A percentile compares a stretch with the other conserved stretches of the same genome.
Evolutionary conservation across 2,113 vertebrate species (phyloP).

Genomic region (Thryonomys swinderianus): DNA sequence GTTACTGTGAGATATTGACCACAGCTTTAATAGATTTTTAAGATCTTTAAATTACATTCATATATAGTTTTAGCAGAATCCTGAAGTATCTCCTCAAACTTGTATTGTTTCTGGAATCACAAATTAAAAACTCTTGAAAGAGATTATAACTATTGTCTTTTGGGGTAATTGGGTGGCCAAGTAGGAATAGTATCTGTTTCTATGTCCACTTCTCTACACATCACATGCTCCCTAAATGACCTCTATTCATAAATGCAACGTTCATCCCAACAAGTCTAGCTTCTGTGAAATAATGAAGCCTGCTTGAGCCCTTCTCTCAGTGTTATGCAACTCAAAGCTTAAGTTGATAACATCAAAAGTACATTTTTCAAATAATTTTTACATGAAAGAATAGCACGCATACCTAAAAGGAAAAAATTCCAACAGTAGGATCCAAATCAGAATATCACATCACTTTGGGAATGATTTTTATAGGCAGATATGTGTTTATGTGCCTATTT

Average conservation of each 20-base stretch:
- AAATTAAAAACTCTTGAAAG: not conserved
- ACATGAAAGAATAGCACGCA: not conserved
- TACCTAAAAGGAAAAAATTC: not conserved
- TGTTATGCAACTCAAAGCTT: not conserved
- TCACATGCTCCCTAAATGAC: not conserved
- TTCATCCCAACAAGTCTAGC: not conserved
- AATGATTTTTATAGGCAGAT: not conserved
- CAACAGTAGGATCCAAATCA: constrained; percentile 22
- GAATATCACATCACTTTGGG: not conserved
- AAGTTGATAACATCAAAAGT: not conserved
- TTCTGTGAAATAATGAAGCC: not conserved
- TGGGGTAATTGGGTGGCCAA: not conserved
- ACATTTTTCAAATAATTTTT: not conserved
- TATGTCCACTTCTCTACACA: not conserved
- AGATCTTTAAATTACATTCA: not conserved
- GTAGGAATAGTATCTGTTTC: not conserved
- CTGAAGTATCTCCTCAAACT: not conserved
- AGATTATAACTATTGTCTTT: not conserved
- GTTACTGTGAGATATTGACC: not conserved
- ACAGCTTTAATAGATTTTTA: not conserved
- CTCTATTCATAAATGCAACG: not conserved
- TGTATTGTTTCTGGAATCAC: not conserved
- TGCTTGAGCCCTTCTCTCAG: not conserved
- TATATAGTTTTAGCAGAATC: not conserved
- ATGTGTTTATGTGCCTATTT: not conserved